Percentiles rank a stretch among this genome's conserved stretches.
Evolutionary conservation across 2,113 vertebrate species (phyloP).

Genomic region (Thomomys bottae): DNA sequence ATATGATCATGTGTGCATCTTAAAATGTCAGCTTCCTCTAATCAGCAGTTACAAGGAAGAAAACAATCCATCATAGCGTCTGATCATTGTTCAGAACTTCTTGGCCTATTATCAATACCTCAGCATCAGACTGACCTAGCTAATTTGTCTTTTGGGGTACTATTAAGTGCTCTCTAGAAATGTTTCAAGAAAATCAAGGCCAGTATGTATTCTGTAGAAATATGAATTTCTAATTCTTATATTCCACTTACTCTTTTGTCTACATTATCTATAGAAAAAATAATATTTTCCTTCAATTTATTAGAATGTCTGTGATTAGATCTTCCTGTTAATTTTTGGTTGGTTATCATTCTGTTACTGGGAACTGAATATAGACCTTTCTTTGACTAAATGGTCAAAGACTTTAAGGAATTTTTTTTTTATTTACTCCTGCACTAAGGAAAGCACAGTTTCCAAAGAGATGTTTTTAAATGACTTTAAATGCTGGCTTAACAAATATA

Average conservation of each 20-base stretch:
- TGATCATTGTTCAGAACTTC: neutral
- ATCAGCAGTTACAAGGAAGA: neutral
- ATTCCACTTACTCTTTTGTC: neutral
- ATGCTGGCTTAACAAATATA: neutral
- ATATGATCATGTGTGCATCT: neutral
- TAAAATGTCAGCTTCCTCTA: slow-evolving; percentile 3
- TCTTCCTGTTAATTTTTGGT: neutral
- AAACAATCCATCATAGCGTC: neutral
- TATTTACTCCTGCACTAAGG: neutral
- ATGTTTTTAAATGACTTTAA: slow-evolving; percentile 39
- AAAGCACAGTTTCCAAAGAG: slow-evolving; percentile 24
- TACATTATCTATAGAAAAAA: slow-evolving; percentile 32
- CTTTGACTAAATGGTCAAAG: neutral
- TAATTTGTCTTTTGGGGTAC: slow-evolving; percentile 47
- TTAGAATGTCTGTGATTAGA: neutral
- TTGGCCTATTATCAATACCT: slow-evolving; percentile 27
- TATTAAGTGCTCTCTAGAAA: slow-evolving; percentile 46
- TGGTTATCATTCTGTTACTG: neutral
- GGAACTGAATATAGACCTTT: neutral
- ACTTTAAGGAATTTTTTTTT: neutral
- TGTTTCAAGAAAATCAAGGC: slow-evolving; percentile 44
- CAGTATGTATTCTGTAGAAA: neutral
- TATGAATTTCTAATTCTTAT: slow-evolving; percentile 21
- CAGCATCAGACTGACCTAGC: slow-evolving; percentile 43
- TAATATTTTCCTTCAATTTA: slow-evolving; percentile 52